Base-by-base conservation (phyloP, 2,113 vertebrate species). In the Calidris pugnax region DNA sequence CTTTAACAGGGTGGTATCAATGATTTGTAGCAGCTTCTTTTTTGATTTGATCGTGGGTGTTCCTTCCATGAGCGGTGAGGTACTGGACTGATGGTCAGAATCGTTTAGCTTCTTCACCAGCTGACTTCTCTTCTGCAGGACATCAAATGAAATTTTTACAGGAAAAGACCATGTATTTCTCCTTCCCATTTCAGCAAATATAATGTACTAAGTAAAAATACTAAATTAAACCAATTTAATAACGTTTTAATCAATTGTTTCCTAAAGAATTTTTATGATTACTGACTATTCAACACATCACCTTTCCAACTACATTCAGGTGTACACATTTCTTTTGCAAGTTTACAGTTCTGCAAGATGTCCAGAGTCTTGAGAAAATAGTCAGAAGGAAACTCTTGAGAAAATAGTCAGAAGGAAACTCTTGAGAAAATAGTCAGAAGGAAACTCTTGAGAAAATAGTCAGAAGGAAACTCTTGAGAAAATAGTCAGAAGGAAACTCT, bases 31-130 rank as follows among this genome's bases (percentile, higher is more conserved):
- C 63, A 99, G 98, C 81, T 99, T 99, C 96, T 99, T 99, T 96
- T 99, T 99, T 85, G 99, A 99, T 93, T 99, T 99, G 90, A 99
- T 99, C 0, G 99, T 99, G 20, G 99, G 99, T 1, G 99, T 99
- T 74, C 99, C 99, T 89, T 99, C 99, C 99, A 99, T 99, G 73
- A 99, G 98, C 0, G 99, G 99, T 39, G 99, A 99, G 0, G 99
- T 99, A 57, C 98, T 99, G 18, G 99, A 99, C 73, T 98, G 98
- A 35, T 99, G 99, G 81, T 99, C 99, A 1, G 99, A 99, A 97
- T 99, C 99, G 66, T 99, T 99, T 50, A 99, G 96, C 95, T 99
- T 99, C 97, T 99, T 99, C 60, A 99, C 99, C 75, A 99, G 96
- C 69, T 99, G 99, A 96, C 98, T 99, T 91, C 99, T 98, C 98